These are phyloP conservation scores for Pinctada fucata DNA, from an alignment of 2,888 invertebrate species.

Conservation along the genomic window DNA sequence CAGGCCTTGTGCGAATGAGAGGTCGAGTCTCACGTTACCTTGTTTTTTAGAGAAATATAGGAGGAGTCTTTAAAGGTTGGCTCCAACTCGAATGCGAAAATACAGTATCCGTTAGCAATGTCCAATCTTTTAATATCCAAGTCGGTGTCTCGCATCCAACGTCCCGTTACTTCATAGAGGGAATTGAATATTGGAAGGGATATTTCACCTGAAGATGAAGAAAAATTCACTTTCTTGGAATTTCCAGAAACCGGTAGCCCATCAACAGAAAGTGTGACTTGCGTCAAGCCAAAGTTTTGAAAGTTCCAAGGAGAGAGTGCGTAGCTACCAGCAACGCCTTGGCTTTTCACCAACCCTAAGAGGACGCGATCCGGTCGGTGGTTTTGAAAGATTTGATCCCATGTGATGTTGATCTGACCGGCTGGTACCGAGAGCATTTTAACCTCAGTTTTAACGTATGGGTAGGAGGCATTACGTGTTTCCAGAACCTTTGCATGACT, in stretches of 20 bases:
- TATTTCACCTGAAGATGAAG: constrained; percentile 12
- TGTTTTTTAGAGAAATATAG: constrained; percentile 32
- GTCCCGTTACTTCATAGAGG: neutral
- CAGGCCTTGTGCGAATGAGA: constrained; percentile 29
- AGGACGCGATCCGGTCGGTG: constrained; percentile 31
- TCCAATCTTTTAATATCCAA: neutral
- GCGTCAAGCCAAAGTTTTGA: constrained; percentile 22
- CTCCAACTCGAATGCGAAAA: constrained; percentile 11
- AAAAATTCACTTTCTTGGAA: constrained; percentile 22
- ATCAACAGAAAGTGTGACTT: constrained; percentile 29
- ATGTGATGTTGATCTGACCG: constrained; percentile 32
- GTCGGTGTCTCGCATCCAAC: constrained; percentile 4
- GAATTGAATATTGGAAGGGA: constrained; percentile 15
- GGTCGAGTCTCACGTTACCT: constrained; percentile 38
- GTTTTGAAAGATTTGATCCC: constrained; percentile 34
- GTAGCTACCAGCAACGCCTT: constrained; percentile 32
- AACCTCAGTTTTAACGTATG: constrained; percentile 24
- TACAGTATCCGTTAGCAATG: neutral
- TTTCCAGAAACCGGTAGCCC: constrained; percentile 28
- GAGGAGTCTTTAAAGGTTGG: constrained; percentile 27
- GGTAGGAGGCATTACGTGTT: constrained; percentile 29
- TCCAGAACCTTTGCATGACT: constrained; percentile 23
- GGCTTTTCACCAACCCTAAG: constrained; percentile 36
- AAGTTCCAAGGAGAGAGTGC: constrained; percentile 30
- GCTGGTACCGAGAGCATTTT: constrained; percentile 24